These are phyloP conservation scores for Epicauta chinensis DNA, from an alignment of 1,140 invertebrate genomes.

Conservation along the genomic window DNA sequence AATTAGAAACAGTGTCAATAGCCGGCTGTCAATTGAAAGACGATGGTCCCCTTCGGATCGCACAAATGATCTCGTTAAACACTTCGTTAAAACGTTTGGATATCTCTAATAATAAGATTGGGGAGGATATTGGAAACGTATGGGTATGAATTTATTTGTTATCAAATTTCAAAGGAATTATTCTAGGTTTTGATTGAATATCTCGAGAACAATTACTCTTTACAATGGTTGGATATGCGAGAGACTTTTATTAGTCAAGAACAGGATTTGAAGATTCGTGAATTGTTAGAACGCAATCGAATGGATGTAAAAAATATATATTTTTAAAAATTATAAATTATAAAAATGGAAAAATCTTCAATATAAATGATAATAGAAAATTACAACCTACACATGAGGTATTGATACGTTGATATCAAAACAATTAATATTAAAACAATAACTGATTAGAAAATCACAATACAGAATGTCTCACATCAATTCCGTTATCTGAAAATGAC, in stretches of 20 bases:
- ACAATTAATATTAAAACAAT: too few relatives aligned
- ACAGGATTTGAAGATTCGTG: not conserved
- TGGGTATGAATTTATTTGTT: conserved; percentile 2
- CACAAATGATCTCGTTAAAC: conserved; percentile 36
- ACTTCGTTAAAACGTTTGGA: conserved; percentile 32
- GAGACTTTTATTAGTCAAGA: conserved; percentile 30
- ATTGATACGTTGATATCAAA: too few relatives aligned
- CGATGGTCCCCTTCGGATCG: conserved; percentile 31
- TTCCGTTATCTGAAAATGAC: too few relatives aligned
- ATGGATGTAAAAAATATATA: not conserved
- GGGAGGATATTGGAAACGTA: conserved; percentile 33
- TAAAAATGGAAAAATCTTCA: not conserved
- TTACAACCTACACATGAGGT: too few relatives aligned
- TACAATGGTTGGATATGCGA: conserved; percentile 33
- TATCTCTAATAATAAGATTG: conserved; percentile 40
- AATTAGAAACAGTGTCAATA: conserved; percentile 30
- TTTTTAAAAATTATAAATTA: conserved; percentile 13
- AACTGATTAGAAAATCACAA: too few relatives aligned
- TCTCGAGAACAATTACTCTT: conserved; percentile 21
- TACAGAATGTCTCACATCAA: too few relatives aligned
- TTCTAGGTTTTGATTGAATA: conserved; percentile 25
- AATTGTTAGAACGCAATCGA: too few relatives aligned
- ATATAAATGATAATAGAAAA: not conserved
- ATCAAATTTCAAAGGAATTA: conserved; percentile 7
- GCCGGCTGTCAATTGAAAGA: conserved; percentile 34